These are phyloP conservation scores for Trogon surrucura DNA, from an alignment of 2,113 vertebrate genomes.

Conservation along the genomic window DNA sequence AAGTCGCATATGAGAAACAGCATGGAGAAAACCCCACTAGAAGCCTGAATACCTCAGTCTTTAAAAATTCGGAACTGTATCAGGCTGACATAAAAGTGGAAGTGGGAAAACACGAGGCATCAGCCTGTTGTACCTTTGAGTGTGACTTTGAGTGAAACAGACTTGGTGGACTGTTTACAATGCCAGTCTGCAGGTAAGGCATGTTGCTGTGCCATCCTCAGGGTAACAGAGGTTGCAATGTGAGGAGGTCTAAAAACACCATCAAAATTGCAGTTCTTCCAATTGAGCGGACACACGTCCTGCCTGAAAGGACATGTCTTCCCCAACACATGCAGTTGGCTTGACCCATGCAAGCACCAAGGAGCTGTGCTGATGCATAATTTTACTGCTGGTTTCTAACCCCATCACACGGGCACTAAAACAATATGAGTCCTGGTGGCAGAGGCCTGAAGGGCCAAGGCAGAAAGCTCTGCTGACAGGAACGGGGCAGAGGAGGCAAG, in stretches of 20 bases:
- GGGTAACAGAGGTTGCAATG: too few species aligned
- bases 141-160: background rate
- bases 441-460: background rate
- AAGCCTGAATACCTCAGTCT: background rate
- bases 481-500: background rate
- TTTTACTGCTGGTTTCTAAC: background rate
- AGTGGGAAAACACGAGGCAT: background rate
- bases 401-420: background rate
- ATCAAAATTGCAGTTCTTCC: background rate
- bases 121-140: background rate
- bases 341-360: background rate
- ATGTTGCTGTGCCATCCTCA: background rate
- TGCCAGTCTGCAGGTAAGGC: background rate
- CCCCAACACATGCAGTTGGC: rapidly evolving
- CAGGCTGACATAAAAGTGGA: background rate
- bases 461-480: background rate
- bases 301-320: background rate
- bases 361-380: background rate
- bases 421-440: background rate
- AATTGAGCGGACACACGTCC: background rate
- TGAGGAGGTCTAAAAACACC: background rate
- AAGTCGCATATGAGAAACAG: background rate
- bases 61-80: background rate
- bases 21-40: background rate
- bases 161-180: background rate